Evolutionary conservation across 2,888 invertebrate genomes (phyloP).

Genomic region (Nezara viridula): DNA sequence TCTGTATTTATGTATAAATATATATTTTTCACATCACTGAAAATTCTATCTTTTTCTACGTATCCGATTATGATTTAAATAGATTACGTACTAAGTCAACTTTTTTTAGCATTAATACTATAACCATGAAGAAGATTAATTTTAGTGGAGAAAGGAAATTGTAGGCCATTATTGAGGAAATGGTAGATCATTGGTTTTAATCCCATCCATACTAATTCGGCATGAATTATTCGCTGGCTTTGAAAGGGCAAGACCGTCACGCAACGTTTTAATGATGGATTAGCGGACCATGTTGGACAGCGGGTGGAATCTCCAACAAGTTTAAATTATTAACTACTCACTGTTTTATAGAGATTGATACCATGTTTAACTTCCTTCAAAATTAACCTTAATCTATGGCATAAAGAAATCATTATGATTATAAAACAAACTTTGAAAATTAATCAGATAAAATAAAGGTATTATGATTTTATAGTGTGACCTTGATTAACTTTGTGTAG

Average conservation of each 20-base stretch:
- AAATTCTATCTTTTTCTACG: too few species aligned
- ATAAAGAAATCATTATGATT: too few species aligned
- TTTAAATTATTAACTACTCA: background rate
- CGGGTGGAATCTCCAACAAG: background rate
- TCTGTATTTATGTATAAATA: too few species aligned
- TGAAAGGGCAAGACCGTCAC: constrained; percentile 8
- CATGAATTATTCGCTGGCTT: background rate
- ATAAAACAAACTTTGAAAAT: too few species aligned
- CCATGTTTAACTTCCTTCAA: background rate
- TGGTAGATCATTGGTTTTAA: constrained; percentile 6
- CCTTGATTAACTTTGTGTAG: too few species aligned
- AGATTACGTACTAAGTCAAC: background rate
- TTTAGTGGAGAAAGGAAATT: background rate
- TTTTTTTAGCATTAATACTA: background rate
- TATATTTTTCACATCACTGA: too few species aligned
- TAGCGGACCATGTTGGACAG: background rate
- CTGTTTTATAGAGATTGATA: background rate
- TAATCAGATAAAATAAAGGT: too few species aligned
- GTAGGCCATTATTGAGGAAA: background rate
- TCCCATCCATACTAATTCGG: background rate
- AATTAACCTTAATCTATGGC: too few species aligned
- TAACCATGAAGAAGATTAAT: background rate
- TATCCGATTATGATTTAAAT: background rate
- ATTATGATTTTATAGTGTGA: too few species aligned
- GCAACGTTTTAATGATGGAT: constrained; percentile 10